These are phyloP conservation scores for Drosophila formosana DNA, from an alignment of 2,888 invertebrate species.

Conservation along the genomic window DNA sequence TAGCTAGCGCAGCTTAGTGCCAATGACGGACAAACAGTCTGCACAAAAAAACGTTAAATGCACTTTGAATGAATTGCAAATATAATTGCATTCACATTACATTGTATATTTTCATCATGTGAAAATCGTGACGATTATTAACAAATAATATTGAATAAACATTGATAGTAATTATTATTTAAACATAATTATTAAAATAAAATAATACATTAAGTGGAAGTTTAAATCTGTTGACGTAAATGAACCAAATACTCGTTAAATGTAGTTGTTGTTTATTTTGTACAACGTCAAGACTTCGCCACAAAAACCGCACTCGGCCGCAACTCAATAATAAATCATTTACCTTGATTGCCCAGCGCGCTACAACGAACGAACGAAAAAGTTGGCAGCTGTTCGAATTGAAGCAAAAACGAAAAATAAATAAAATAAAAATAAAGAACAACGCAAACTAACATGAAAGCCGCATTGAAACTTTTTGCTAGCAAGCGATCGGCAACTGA, in stretches of 20 bases:
- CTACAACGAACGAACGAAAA: slow-evolving; percentile 24
- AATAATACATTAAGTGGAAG: background rate
- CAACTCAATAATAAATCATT: slow-evolving; percentile 67
- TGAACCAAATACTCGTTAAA: too few relatives aligned
- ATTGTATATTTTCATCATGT: too few relatives aligned
- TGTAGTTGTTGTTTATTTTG: too few relatives aligned
- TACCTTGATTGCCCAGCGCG: slow-evolving; percentile 45
- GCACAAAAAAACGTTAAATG: too few relatives aligned
- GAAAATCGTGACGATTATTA: background rate
- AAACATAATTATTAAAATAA: background rate
- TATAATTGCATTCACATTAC: too few relatives aligned
- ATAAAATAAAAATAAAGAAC: slow-evolving; percentile 1
- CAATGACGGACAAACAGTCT: too few relatives aligned
- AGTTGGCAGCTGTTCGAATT: slow-evolving; percentile 17
- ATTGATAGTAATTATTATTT: background rate
- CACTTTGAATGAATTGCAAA: too few relatives aligned
- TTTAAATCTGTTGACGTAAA: background rate
- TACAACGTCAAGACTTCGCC: slow-evolving; percentile 29
- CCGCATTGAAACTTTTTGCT: slow-evolving; percentile 33
- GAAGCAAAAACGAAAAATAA: slow-evolving; percentile 1
- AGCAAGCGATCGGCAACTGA: slow-evolving; percentile 54
- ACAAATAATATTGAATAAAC: background rate
- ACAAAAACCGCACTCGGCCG: slow-evolving; percentile 34
- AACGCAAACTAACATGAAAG: slow-evolving; percentile 29
- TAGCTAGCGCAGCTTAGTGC: background rate